phyloP scores from a whole-genome alignment of 2,113 vertebrate species.

The Notechis scutatus region DNA sequence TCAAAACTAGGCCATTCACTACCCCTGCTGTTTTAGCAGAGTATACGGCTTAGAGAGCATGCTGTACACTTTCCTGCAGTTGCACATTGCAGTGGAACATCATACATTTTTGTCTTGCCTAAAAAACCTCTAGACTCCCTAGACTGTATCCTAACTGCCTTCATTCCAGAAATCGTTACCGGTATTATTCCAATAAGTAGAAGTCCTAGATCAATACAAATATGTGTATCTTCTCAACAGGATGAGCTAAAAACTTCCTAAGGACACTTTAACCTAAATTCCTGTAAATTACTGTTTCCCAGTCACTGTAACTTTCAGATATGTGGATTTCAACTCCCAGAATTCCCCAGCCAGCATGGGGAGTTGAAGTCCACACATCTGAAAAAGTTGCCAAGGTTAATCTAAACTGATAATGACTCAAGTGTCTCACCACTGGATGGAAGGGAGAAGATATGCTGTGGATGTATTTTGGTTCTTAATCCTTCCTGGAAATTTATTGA shows the following conservation, averaged over 20 bases:
- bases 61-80: neutral
- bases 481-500: neutral
- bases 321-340: neutral
- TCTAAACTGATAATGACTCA: constrained; percentile 10
- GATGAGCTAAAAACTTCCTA: neutral
- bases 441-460: constrained; percentile 8
- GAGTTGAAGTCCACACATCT: neutral
- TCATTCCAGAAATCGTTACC: neutral
- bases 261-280: constrained; percentile 9
- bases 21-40: neutral
- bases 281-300: neutral
- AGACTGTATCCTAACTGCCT: neutral
- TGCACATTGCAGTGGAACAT: neutral
- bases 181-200: neutral
- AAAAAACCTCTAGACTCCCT: neutral
- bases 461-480: constrained; percentile 31
- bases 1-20: neutral
- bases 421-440: neutral
- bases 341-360: neutral
- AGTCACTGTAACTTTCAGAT: neutral
- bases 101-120: neutral
- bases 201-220: neutral
- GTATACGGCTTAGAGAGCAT: neutral
- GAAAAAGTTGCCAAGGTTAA: neutral
- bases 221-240: neutral